These are phyloP conservation scores for Pangasius djambal DNA, from an alignment of 2,797 vertebrate species.

Conservation along the genomic window DNA sequence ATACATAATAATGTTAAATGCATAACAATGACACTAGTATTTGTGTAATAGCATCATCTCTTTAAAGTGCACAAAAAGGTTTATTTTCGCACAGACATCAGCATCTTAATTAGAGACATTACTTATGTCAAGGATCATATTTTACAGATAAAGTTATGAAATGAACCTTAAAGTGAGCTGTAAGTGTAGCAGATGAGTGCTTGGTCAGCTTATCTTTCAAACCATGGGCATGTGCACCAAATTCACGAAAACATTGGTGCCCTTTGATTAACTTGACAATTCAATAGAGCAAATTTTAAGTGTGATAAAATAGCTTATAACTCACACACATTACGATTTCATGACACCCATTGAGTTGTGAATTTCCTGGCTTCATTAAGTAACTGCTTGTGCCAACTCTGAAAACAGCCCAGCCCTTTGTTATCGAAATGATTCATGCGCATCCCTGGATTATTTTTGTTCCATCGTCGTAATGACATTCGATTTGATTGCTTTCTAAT, in stretches of 20 bases:
- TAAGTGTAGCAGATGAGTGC: neutral
- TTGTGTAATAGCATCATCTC: neutral
- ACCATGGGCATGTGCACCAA: neutral
- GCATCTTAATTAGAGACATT: neutral
- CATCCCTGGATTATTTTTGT: neutral
- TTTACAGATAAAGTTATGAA: neutral
- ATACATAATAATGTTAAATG: neutral
- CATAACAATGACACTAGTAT: neutral
- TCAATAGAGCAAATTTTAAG: neutral
- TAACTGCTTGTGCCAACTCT: neutral
- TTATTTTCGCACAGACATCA: neutral
- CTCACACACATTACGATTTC: neutral
- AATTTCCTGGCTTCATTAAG: neutral
- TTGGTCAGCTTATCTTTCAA: neutral
- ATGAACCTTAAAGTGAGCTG: neutral
- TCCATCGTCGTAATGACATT: neutral
- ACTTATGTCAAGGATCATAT: neutral
- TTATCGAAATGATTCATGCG: neutral
- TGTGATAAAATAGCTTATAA: neutral
- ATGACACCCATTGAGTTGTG: neutral
- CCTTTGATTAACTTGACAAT: neutral
- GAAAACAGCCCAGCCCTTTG: neutral
- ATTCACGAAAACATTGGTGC: neutral
- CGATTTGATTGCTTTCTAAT: slow-evolving; percentile 19
- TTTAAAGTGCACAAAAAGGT: neutral